phyloP scores from a whole-genome alignment of 2,113 vertebrate genomes.

The Miniopterus natalensis region DNA sequence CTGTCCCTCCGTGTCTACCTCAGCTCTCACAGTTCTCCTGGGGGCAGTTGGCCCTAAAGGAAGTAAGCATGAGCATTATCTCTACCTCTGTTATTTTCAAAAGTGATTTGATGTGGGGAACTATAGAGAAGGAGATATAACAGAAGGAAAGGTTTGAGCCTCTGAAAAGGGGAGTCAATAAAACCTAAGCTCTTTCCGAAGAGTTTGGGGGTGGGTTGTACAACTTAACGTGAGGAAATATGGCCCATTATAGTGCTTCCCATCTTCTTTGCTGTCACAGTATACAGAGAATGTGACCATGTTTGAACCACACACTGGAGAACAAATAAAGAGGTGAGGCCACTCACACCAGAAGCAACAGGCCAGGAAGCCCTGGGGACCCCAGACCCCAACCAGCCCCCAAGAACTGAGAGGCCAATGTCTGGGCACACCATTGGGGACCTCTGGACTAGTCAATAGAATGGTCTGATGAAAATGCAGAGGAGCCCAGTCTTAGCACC shows the following conservation, averaged over 20 bases:
- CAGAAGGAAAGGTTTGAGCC: not conserved
- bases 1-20: conserved; percentile 92
- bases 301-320: not conserved
- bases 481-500: not conserved
- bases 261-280: not conserved
- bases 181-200: not conserved
- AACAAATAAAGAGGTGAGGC: not conserved
- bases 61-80: not conserved
- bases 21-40: conserved; percentile 89
- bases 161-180: not conserved
- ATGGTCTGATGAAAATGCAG: not conserved
- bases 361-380: not conserved
- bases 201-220: not conserved
- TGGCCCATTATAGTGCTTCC: no score
- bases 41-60: conserved; percentile 90
- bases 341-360: not conserved
- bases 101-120: not conserved
- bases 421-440: not conserved
- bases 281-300: not conserved
- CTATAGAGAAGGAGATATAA: not conserved
- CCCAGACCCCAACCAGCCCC: no score
- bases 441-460: not conserved
- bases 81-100: not conserved
- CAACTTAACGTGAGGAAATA: not conserved
- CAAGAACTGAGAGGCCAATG: not conserved